Conservation (phyloP, 1,140 invertebrate species). For the Drosophila parvula region DNA sequence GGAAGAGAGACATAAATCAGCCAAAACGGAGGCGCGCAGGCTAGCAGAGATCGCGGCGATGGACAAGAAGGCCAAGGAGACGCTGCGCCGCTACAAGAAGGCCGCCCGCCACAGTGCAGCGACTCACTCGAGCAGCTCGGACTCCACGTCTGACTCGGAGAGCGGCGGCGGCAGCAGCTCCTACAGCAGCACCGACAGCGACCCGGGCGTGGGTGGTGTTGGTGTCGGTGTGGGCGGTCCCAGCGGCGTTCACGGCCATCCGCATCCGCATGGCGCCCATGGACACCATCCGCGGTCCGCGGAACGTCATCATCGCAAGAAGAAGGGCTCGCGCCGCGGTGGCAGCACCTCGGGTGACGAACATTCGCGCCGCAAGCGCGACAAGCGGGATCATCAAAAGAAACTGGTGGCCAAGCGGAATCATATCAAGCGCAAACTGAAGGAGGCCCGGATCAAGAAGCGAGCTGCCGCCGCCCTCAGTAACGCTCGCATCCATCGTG, state of each 20-base stretch:
- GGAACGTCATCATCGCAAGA: slow-evolving; percentile 75
- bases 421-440: slow-evolving; percentile 79
- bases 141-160: slow-evolving; percentile 76
- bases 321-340: slow-evolving; percentile 66
- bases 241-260: slow-evolving; percentile 16
- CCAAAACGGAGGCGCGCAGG: slow-evolving; percentile 32
- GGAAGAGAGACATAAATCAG: neutral
- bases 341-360: slow-evolving; percentile 76
- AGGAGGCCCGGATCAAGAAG: slow-evolving; percentile 80
- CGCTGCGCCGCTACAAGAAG: slow-evolving; percentile 78
- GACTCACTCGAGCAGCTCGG: slow-evolving; percentile 78
- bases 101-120: slow-evolving; percentile 54
- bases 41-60: slow-evolving; percentile 49
- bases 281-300: slow-evolving; percentile 46
- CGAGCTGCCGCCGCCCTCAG: slow-evolving; percentile 71
- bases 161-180: slow-evolving; percentile 75
- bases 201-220: slow-evolving; percentile 38
- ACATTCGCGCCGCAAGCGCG: slow-evolving; percentile 71
- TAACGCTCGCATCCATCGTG: slow-evolving; percentile 63
- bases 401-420: slow-evolving; percentile 80
- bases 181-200: slow-evolving; percentile 77
- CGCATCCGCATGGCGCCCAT: slow-evolving; percentile 39
- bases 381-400: slow-evolving; percentile 77
- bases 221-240: slow-evolving; percentile 22
- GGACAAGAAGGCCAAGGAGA: slow-evolving; percentile 81